These are phyloP conservation scores for Diplodus sargus DNA, from an alignment of 2,797 vertebrate species.

Conservation along the genomic window DNA sequence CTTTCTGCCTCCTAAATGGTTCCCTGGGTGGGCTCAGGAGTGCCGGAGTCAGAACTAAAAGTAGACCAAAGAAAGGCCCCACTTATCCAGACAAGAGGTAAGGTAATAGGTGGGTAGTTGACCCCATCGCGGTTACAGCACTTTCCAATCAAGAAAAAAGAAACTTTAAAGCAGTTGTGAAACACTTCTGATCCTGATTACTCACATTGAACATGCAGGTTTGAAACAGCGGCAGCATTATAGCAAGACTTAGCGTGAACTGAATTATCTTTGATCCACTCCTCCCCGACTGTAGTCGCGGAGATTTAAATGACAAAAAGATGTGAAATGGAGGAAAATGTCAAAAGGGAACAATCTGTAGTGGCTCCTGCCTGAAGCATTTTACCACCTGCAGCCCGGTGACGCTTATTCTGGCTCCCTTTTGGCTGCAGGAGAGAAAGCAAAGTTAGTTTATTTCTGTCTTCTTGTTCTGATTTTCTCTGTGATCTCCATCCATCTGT, in stretches of 20 bases:
- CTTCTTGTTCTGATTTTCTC: slow-evolving; percentile 3
- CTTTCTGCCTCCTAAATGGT: slow-evolving; percentile 64
- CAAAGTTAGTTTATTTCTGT: slow-evolving; percentile 11
- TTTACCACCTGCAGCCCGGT: slow-evolving; percentile 56
- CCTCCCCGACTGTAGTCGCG: slow-evolving; percentile 11
- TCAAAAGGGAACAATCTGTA: slow-evolving; percentile 56
- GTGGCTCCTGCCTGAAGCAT: slow-evolving; percentile 46
- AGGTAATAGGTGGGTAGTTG: slow-evolving; percentile 42
- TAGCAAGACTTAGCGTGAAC: slow-evolving; percentile 22
- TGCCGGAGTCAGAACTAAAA: slow-evolving; percentile 51
- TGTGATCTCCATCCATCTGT: not conserved
- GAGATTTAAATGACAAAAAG: slow-evolving; percentile 52
- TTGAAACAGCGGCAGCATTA: slow-evolving; percentile 29
- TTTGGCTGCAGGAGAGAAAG: slow-evolving; percentile 34
- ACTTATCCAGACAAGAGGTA: slow-evolving; percentile 58
- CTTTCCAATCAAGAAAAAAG: slow-evolving; percentile 63
- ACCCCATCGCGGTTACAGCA: slow-evolving; percentile 15
- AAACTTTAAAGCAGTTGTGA: slow-evolving; percentile 43
- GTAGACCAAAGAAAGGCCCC: slow-evolving; percentile 45
- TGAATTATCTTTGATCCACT: slow-evolving; percentile 44
- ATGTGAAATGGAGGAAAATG: slow-evolving; percentile 44
- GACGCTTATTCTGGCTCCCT: slow-evolving; percentile 12
- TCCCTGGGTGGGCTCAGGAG: slow-evolving; percentile 58
- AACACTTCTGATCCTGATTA: slow-evolving; percentile 51
- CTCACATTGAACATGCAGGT: slow-evolving; percentile 34